Evolutionary conservation across 1,140 invertebrate species (phyloP).

Genomic region (Artemia franciscana): DNA sequence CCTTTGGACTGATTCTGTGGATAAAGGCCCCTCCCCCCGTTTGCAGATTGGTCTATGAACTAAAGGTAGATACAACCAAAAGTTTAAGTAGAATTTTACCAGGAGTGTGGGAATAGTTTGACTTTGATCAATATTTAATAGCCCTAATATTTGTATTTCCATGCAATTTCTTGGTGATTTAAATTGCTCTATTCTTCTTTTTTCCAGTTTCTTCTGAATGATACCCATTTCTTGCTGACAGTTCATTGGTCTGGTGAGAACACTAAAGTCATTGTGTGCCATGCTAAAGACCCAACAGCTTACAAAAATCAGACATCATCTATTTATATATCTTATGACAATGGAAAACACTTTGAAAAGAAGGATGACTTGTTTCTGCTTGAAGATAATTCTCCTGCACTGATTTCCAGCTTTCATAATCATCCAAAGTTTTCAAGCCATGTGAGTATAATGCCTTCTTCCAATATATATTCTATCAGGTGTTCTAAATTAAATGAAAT

Average conservation of each 20-base stretch:
- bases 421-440: slow-evolving; percentile 46
- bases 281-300: slow-evolving; percentile 36
- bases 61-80: too few species aligned
- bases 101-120: too few species aligned
- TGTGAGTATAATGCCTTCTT: slow-evolving; percentile 29
- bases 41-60: too few species aligned
- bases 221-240: slow-evolving; percentile 62
- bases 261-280: slow-evolving; percentile 59
- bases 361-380: slow-evolving; percentile 40
- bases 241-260: slow-evolving; percentile 70
- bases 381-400: slow-evolving; percentile 30
- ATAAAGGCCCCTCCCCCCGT: too few species aligned
- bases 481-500: not conserved
- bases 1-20: too few species aligned
- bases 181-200: slow-evolving; percentile 6
- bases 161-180: too few species aligned
- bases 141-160: too few species aligned
- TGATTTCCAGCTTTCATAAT: slow-evolving; percentile 57
- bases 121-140: too few species aligned
- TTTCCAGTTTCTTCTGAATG: slow-evolving; percentile 35
- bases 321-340: slow-evolving; percentile 62
- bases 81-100: too few species aligned
- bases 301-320: slow-evolving; percentile 29
- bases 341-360: slow-evolving; percentile 51
- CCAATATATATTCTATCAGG: slow-evolving; percentile 2